Evolutionary conservation across 2,797 vertebrate genomes (phyloP), one percentile per base, ranked within the genome.

Genomic region (Paguma larvata): DNA sequence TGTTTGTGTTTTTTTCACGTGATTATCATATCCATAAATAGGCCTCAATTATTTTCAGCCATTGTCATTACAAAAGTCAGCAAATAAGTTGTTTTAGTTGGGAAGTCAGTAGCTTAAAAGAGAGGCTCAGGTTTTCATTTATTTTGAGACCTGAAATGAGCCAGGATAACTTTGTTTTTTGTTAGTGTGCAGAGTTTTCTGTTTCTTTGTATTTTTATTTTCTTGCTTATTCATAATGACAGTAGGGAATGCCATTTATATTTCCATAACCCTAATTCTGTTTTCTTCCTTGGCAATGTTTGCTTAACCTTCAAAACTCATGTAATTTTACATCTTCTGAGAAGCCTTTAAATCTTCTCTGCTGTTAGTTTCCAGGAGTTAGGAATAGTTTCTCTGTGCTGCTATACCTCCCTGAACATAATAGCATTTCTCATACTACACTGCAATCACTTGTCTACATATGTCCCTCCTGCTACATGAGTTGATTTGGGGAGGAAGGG

Each of bases 201-300:
- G 59, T 91, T 91, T 84, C 21, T 88, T 80, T 83, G 25, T 59
- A 65, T 23, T 93, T 93, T 91, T 62, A 38, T 85, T 96, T 93
- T 95, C 53, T 91, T 88, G 16, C 48, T 80, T 86, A 18, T 90
- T 38, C 30, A 32, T 46, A 30, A 41, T 44, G 65, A 9, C 46
- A 77, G 3, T 21, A 51, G 18, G 19, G 6, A 67, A 79, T 92
- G 56, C n/a, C 34, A 41, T 65, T 91, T 94, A 80, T 89, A 91
- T 93, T 85, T 80, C 18, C 30, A 41, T 5, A 87, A 25, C 86
- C 44, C 38, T 56, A 41, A 95, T 95, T 89, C 89, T 11, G 5
- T 77, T 95, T 94, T 75, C n/a, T 9, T 91, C 46, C 46, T 91
- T 91, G 25, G 18, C 5, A 14, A 9, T 84, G n/a, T 5, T 7